Evolutionary conservation across 2,113 vertebrate species (phyloP).

Genomic region (Sterrhoptilus dennistouni): DNA sequence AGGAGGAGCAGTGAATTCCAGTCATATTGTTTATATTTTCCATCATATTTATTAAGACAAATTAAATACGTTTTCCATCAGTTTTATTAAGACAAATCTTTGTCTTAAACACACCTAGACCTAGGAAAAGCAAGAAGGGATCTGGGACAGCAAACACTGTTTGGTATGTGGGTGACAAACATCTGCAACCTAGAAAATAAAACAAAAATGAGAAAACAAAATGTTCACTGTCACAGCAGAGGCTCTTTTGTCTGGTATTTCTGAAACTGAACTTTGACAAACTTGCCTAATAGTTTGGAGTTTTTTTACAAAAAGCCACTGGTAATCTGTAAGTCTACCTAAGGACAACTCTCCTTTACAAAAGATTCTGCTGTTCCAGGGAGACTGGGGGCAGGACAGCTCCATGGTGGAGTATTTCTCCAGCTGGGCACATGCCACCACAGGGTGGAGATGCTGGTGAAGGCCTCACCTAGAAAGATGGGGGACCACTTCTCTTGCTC

Average conservation of each 20-base stretch:
- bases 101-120: background rate
- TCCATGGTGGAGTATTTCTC: background rate
- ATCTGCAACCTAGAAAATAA: background rate
- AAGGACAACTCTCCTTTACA: background rate
- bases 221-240: background rate
- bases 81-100: background rate
- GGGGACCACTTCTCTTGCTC: background rate
- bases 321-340: background rate
- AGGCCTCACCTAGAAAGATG: background rate
- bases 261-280: background rate
- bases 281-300: rapidly evolving
- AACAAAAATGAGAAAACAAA: background rate
- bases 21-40: background rate
- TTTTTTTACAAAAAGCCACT: background rate
- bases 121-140: slow-evolving; percentile 19
- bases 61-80: too few species aligned
- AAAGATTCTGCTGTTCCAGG: background rate
- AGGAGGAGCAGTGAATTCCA: slow-evolving; percentile 38
- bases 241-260: background rate
- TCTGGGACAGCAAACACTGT: background rate
- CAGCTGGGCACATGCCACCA: background rate
- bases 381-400: background rate
- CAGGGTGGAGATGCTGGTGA: background rate
- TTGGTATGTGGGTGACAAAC: background rate
- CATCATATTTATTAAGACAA: too few species aligned